Conservation (phyloP, 2,113 vertebrate species). For the Vireo altiloquus region DNA sequence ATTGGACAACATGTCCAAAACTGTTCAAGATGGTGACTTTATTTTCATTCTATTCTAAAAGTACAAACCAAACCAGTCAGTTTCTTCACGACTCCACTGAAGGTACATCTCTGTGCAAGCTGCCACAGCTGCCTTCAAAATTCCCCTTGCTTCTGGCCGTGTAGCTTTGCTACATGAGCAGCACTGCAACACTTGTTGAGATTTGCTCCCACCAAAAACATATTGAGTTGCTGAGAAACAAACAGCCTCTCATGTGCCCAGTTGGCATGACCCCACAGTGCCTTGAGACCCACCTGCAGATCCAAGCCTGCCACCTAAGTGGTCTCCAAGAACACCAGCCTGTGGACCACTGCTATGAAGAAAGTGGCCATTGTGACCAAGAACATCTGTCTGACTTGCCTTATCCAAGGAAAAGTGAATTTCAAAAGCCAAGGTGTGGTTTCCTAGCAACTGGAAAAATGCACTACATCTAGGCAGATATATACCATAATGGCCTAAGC, state of each 20-base stretch:
- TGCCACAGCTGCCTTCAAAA: background rate
- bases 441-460: background rate
- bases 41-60: background rate
- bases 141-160: background rate
- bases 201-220: background rate
- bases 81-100: background rate
- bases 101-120: background rate
- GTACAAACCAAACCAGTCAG: background rate
- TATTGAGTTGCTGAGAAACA: background rate
- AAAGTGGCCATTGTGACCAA: background rate
- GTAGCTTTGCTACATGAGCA: background rate
- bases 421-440: background rate
- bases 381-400: background rate
- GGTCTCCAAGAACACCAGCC: background rate
- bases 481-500: background rate
- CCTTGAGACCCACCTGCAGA: background rate
- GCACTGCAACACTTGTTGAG: background rate
- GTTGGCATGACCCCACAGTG: background rate
- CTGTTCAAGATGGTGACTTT: background rate
- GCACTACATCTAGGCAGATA: background rate
- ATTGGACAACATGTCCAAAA: background rate
- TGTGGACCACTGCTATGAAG: fast-evolving
- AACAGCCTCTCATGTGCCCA: background rate
- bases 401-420: background rate
- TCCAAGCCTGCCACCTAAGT: background rate